Percentiles rank a stretch among this genome's conserved stretches.
Conservation (phyloP, 53 echinoderm and acorn worm genomes). For the Holothuria scabra region DNA sequence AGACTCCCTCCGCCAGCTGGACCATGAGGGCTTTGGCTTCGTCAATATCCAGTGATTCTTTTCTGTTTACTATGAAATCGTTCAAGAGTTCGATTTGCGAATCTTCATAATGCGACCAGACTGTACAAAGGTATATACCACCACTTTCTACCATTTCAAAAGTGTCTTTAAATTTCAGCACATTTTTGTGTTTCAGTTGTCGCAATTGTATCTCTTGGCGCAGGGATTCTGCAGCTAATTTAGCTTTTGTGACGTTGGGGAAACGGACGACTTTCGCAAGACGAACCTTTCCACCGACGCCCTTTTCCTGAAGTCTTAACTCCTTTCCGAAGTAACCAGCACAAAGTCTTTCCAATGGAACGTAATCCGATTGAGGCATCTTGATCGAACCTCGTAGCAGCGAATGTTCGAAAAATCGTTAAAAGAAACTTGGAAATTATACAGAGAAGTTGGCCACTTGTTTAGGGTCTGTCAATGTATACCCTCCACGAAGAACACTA, state of each 20-base stretch:
- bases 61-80: slow-evolving; percentile 72
- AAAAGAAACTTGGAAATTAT: too few relatives aligned
- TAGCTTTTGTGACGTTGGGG: slow-evolving; percentile 63
- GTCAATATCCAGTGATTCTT: slow-evolving; percentile 63
- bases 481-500: too few relatives aligned
- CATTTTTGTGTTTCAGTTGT: slow-evolving; percentile 75
- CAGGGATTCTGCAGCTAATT: slow-evolving; percentile 66
- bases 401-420: too few relatives aligned
- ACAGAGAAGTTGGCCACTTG: too few relatives aligned
- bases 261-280: slow-evolving; percentile 75
- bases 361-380: slow-evolving; percentile 36
- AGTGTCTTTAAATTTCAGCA: slow-evolving; percentile 72
- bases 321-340: slow-evolving; percentile 90
- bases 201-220: slow-evolving; percentile 60
- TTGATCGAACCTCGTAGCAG: not conserved
- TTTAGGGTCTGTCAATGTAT: too few relatives aligned
- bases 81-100: slow-evolving; percentile 59
- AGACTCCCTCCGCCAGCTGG: slow-evolving; percentile 77
- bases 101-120: slow-evolving; percentile 57
- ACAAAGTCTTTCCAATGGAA: slow-evolving; percentile 70
- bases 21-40: slow-evolving; percentile 74
- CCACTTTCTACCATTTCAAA: slow-evolving; percentile 61
- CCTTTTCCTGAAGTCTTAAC: slow-evolving; percentile 67
- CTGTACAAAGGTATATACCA: slow-evolving; percentile 72
- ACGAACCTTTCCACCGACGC: slow-evolving; percentile 60